Percentiles rank a stretch among this genome's conserved stretches.
These are phyloP conservation scores for Eulemur rufifrons DNA, from an alignment of 2,113 vertebrate genomes.

Conservation along the genomic window DNA sequence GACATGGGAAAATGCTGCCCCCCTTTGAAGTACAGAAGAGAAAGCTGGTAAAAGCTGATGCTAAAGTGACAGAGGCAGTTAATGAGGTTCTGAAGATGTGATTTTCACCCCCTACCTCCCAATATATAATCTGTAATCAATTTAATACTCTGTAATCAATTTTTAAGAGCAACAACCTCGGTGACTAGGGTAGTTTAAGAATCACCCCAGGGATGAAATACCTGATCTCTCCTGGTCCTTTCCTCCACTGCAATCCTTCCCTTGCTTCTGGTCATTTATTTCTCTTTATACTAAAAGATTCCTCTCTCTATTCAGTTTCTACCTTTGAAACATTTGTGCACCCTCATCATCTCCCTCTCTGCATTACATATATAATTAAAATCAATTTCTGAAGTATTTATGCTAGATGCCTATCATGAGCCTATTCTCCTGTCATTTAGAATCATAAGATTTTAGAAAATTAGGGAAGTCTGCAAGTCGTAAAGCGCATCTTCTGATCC, in stretches of 20 bases:
- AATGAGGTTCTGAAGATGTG: background rate
- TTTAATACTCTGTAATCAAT: background rate
- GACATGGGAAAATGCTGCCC: constrained; percentile 67
- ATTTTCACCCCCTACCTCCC: background rate
- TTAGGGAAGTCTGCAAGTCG: background rate
- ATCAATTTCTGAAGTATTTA: constrained; percentile 41
- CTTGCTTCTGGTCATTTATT: too few relatives aligned
- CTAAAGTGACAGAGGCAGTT: background rate
- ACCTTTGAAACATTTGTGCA: background rate
- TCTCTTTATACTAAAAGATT: background rate
- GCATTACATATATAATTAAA: background rate
- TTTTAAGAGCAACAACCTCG: background rate
- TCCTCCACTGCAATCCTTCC: background rate
- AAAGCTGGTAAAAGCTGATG: constrained; percentile 1
- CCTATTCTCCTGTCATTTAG: background rate
- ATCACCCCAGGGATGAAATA: background rate
- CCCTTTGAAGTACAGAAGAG: constrained; percentile 63
- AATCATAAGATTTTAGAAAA: background rate
- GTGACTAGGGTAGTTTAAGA: background rate
- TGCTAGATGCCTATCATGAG: background rate
- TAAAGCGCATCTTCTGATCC: background rate
- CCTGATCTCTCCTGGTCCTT: background rate
- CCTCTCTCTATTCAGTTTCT: background rate
- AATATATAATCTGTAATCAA: background rate
- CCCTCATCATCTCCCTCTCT: background rate